phyloP scores from a whole-genome alignment of 2,113 vertebrate species.

The Nerophis ophidion region DNA sequence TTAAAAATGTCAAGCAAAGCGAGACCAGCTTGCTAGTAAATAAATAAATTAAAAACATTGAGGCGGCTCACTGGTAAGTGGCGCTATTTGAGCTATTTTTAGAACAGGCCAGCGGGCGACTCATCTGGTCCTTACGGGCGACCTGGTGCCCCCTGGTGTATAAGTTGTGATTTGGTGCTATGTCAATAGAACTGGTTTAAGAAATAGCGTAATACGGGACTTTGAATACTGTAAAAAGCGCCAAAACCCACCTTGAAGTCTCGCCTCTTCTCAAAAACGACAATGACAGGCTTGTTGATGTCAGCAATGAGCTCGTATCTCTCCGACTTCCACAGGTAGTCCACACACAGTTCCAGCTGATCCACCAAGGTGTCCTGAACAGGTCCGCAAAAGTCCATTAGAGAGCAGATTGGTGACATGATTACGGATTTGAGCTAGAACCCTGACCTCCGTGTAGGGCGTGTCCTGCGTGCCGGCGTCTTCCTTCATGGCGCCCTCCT shows the following conservation, averaged over 20 bases:
- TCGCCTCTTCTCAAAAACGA: conserved; percentile 92
- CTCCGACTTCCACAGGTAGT: conserved; percentile 97
- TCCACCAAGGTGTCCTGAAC: conserved; percentile 88
- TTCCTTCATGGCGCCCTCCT: conserved; percentile 98
- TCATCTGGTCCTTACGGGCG: too few relatives aligned
- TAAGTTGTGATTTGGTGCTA: too few relatives aligned
- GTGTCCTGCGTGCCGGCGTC: conserved; percentile 96
- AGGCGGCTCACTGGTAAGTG: too few relatives aligned
- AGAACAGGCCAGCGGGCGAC: too few relatives aligned
- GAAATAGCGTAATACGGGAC: too few relatives aligned
- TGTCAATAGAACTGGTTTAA: too few relatives aligned
- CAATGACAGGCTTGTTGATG: conserved; percentile 96
- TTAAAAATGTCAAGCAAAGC: too few relatives aligned
- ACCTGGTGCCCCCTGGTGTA: too few relatives aligned
- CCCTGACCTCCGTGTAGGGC: conserved; percentile 91
- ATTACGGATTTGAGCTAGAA: neutral
- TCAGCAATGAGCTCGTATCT: conserved; percentile 92
- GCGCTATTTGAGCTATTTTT: too few relatives aligned
- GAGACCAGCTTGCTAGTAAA: too few relatives aligned
- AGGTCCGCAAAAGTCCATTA: neutral
- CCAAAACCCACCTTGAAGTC: conserved; percentile 84
- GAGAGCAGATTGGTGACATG: neutral
- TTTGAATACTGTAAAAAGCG: too few relatives aligned
- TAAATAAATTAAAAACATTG: too few relatives aligned
- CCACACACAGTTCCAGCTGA: conserved; percentile 91